phyloP scores from a whole-genome alignment of 2,888 invertebrate genomes.

The Trachelus iudaicus region DNA sequence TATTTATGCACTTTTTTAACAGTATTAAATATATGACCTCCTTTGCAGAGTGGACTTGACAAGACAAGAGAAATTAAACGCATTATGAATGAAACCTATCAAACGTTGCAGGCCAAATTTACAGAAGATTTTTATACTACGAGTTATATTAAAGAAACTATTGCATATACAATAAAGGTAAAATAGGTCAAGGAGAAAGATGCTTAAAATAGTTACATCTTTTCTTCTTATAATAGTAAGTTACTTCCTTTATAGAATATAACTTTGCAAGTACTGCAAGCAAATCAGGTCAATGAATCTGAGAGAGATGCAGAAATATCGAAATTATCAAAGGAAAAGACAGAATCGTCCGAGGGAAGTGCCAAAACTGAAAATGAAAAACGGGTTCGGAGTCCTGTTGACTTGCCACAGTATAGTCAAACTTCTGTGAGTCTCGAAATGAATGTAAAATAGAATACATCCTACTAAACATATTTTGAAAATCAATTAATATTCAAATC shows the following conservation, averaged over 20 bases:
- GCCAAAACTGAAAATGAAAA: neutral
- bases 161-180: constrained; percentile 50
- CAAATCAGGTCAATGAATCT: constrained; percentile 4
- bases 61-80: constrained; percentile 49
- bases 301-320: neutral
- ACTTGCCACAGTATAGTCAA: neutral
- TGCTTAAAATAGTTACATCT: neutral
- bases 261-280: constrained; percentile 48
- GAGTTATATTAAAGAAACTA: constrained; percentile 44
- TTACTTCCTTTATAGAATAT: constrained; percentile 37
- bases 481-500: neutral
- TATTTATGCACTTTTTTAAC: constrained; percentile 21
- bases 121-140: constrained; percentile 43
- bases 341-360: neutral
- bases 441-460: neutral
- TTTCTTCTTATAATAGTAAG: constrained; percentile 2
- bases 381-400: neutral
- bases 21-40: constrained; percentile 22
- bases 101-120: constrained; percentile 43
- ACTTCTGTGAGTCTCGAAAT: neutral
- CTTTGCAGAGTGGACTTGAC: neutral
- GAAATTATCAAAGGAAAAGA: neutral
- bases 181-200: neutral
- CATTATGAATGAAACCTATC: constrained; percentile 54
- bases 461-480: neutral